Conservation (phyloP, 2,888 invertebrate genomes). For the Parnassius smintheus region DNA sequence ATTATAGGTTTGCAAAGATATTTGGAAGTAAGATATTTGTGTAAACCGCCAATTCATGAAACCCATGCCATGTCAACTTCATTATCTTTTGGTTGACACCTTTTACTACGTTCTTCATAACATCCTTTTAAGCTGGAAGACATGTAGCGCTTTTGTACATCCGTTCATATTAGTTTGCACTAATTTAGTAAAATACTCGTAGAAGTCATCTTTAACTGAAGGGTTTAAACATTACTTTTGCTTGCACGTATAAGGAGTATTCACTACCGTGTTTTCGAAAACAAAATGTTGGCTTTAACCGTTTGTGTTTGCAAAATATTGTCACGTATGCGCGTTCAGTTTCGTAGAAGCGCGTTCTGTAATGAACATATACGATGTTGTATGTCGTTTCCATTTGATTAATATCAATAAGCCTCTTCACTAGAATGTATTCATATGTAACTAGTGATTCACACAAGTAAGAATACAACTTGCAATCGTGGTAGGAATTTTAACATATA, state of each 20-base stretch:
- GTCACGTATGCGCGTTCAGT: conserved; percentile 29
- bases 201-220: conserved; percentile 5
- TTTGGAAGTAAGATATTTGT: background rate
- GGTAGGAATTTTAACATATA: too few relatives aligned
- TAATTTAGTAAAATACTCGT: background rate
- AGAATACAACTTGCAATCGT: too few relatives aligned
- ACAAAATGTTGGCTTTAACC: conserved; percentile 15
- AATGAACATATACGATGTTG: conserved; percentile 13
- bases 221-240: conserved; percentile 1
- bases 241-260: background rate
- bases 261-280: conserved; percentile 23
- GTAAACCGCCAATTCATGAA: too few relatives aligned
- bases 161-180: conserved; percentile 1
- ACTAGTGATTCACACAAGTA: conserved; percentile 12
- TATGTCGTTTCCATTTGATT: conserved; percentile 12
- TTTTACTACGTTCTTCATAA: conserved; percentile 10
- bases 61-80: too few relatives aligned
- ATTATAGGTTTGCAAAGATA: background rate
- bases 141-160: conserved; percentile 1
- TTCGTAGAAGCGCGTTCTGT: conserved; percentile 20
- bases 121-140: conserved; percentile 9
- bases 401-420: conserved; percentile 20
- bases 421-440: conserved; percentile 13
- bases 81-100: too few relatives aligned
- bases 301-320: conserved; percentile 34